These are phyloP conservation scores for Phalacrocorax brasilianus DNA, from an alignment of 2,113 vertebrate species.

Conservation along the genomic window DNA sequence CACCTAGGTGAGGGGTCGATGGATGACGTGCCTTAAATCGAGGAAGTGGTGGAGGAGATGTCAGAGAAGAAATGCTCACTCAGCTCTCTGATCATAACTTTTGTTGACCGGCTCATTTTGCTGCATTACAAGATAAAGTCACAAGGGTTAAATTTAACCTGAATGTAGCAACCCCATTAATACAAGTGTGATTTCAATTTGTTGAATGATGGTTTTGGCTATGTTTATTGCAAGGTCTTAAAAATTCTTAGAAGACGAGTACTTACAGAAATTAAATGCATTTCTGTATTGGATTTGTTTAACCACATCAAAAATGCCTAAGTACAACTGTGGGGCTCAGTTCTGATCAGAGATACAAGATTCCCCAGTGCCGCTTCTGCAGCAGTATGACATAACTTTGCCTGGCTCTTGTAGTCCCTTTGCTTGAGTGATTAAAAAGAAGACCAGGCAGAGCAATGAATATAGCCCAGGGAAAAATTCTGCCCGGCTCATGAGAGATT, in stretches of 20 bases:
- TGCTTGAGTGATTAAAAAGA: conserved; percentile 49
- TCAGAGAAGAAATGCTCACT: neutral
- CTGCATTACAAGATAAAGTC: conserved; percentile 50
- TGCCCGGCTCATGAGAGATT: neutral
- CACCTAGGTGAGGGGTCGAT: neutral
- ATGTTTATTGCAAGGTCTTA: conserved; percentile 61
- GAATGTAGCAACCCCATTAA: conserved; percentile 37
- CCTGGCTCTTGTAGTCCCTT: conserved; percentile 7
- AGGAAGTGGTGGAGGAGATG: neutral
- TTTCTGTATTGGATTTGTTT: conserved; percentile 52
- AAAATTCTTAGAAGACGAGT: conserved; percentile 60
- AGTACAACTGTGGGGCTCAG: neutral
- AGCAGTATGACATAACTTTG: conserved; percentile 14
- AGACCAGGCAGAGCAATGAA: conserved; percentile 20
- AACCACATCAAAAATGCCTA: conserved; percentile 49
- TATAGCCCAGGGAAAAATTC: conserved; percentile 16
- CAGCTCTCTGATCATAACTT: neutral
- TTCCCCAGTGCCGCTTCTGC: neutral
- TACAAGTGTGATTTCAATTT: conserved; percentile 55
- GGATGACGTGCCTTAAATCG: conserved; percentile 3
- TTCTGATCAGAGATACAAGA: conserved; percentile 18
- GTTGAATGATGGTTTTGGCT: conserved; percentile 60
- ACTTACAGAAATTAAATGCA: conserved; percentile 43
- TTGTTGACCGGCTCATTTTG: conserved; percentile 9
- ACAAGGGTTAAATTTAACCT: conserved; percentile 43